A percentile compares a stretch with the other conserved stretches of the same genome.
phyloP scores from a whole-genome alignment of 2,888 invertebrate genomes.

The Exephanes ischioxanthus region DNA sequence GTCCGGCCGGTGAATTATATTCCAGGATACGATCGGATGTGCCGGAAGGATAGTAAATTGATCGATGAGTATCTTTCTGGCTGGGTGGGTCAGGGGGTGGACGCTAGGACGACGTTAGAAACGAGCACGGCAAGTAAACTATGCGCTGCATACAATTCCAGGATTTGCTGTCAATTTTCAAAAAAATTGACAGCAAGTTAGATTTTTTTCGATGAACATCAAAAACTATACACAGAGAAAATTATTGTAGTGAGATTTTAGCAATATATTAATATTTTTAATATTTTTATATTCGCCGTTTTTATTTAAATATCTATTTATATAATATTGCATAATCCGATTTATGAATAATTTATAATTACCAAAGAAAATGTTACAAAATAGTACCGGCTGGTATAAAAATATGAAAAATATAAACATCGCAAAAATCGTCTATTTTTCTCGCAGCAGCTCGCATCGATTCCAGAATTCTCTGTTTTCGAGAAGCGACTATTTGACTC shows the following conservation, averaged over 20 bases:
- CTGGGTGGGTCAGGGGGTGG: constrained; percentile 5
- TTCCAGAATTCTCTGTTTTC: constrained; percentile 23
- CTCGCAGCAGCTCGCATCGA: background rate
- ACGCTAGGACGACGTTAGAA: constrained; percentile 9
- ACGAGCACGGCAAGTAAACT: constrained; percentile 15
- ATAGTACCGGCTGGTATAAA: background rate
- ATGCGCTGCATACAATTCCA: background rate
- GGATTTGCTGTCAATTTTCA: no score
- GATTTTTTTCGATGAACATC: no score
- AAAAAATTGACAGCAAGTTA: background rate
- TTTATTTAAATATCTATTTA: no score
- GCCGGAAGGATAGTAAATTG: constrained; percentile 69
- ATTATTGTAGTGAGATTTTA: no score
- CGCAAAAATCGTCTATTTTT: background rate
- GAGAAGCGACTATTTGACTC: constrained; percentile 9
- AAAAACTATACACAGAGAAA: no score
- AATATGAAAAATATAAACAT: background rate
- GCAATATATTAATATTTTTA: no score
- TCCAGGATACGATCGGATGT: constrained; percentile 66
- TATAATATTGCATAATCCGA: no score
- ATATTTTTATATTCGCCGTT: no score
- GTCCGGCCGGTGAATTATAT: constrained; percentile 65
- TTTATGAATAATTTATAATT: no score
- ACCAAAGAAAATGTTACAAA: no score
- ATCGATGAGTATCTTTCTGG: constrained; percentile 59